Percentiles rank a stretch among this genome's conserved stretches.
phyloP scores from a whole-genome alignment of 2,888 invertebrate species.

The Microdon myrmicae region DNA sequence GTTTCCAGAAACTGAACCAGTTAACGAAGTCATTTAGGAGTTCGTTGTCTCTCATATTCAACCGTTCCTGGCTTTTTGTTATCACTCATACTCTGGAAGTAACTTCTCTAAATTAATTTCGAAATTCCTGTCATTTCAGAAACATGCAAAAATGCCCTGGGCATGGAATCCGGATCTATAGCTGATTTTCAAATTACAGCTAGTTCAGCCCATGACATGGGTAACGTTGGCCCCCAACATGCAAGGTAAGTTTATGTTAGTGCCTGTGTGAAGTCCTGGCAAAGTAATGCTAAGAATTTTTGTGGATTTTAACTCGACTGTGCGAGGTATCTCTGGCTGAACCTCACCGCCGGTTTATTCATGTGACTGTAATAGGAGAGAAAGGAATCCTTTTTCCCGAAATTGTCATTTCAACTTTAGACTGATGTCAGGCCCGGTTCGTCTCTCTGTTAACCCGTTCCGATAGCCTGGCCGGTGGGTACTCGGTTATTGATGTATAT shows the following conservation, averaged over 20 bases:
- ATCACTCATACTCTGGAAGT: conserved; percentile 16
- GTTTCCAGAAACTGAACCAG: too few species aligned
- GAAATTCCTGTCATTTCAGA: conserved; percentile 67
- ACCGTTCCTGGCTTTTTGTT: too few species aligned
- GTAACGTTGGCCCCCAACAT: conserved; percentile 83
- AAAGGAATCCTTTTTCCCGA: too few species aligned
- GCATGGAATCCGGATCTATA: conserved; percentile 84
- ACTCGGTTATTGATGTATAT: background rate
- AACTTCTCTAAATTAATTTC: conserved; percentile 43
- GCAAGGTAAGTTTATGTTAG: conserved; percentile 73
- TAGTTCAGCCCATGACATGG: conserved; percentile 83
- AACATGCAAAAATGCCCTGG: conserved; percentile 77
- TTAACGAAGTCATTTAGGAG: too few species aligned
- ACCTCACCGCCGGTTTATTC: too few species aligned
- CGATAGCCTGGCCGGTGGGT: background rate
- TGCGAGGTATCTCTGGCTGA: too few species aligned
- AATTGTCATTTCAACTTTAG: conserved; percentile 36
- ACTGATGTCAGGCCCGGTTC: conserved; percentile 30
- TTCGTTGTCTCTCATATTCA: too few species aligned
- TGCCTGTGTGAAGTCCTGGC: background rate
- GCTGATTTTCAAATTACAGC: conserved; percentile 81
- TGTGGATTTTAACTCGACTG: conserved; percentile 22
- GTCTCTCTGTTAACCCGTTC: conserved; percentile 9
- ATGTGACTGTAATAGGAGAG: too few species aligned
- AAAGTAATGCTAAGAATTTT: conserved; percentile 46